Evolutionary conservation across 1,140 invertebrate species (phyloP), one percentile per base, ranked within the genome.

Genomic region (Phocides pigmalion): DNA sequence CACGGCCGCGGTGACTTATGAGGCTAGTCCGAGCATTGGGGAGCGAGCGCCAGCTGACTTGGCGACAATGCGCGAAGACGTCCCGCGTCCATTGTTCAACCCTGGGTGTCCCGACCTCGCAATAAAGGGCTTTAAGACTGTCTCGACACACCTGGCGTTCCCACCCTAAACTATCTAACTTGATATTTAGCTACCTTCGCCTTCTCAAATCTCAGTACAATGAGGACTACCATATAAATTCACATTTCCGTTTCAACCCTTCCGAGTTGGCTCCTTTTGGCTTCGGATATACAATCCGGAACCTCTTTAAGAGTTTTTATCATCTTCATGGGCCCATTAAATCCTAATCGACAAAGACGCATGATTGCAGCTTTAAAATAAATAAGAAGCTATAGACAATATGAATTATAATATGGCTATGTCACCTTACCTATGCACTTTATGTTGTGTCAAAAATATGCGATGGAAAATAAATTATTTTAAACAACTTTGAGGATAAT

Each of bases 51-150:
- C 87, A 90, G 87, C 86, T 89, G 86, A 90, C 73, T 76, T 56
- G 68, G 65, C 78, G 74, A 89, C 84, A 90, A 89, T 84, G 59
- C 78, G 66, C 74, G 87, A 90, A 90, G 88, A 90, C 84, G 84
- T 85, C 84, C 82, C 84, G 84, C 74, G 76, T 79, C 79, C 72
- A 82, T 90, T 90, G 88, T 89, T 66, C 70, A 62, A 46, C 47
- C 44, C 61, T 47, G 42, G 70, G 61, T 72, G 71, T 76, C 73
- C 69, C 76, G 56, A 62, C 63, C 54, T 69, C 62, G 53, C 71
- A 63, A 83, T 79, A 87, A 82, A 82, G 72, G 74, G 69, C 66
- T 68, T 68, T 68, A 83, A 75, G 75, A 68, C 54, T 78, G 84
- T 83, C 84, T 82, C 79, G 68, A 69, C 62, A 65, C 87, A 90